Evolutionary conservation across 2,797 vertebrate genomes (phyloP).

Genomic region (Craterocephalus amniculus): DNA sequence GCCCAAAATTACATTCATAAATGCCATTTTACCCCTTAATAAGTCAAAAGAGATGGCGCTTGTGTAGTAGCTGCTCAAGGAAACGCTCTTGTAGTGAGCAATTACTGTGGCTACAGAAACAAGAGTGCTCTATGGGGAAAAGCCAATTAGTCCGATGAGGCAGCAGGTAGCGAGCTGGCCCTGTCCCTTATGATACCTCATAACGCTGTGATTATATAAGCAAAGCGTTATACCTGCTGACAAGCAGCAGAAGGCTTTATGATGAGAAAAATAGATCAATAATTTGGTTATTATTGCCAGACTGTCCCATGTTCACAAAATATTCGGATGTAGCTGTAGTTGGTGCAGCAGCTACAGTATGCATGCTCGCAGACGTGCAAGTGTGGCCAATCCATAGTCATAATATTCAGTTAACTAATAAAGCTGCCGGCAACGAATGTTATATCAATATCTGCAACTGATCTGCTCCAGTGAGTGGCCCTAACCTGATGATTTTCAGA

Average conservation of each 20-base stretch:
- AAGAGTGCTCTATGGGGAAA: slow-evolving; percentile 71
- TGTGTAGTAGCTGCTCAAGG: slow-evolving; percentile 25
- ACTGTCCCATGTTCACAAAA: slow-evolving; percentile 43
- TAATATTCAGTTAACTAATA: slow-evolving; percentile 69
- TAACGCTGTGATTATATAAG: slow-evolving; percentile 62
- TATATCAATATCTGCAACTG: slow-evolving; percentile 71
- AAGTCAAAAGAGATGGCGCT: slow-evolving; percentile 57
- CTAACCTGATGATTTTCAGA: slow-evolving; percentile 66
- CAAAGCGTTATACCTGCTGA: slow-evolving; percentile 37
- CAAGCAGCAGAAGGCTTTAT: slow-evolving; percentile 56
- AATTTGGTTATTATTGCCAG: slow-evolving; percentile 41
- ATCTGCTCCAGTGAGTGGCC: slow-evolving; percentile 55
- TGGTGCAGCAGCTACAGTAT: background rate
- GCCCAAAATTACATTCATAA: slow-evolving; percentile 60
- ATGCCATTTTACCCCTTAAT: slow-evolving; percentile 65
- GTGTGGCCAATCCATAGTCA: slow-evolving; percentile 51
- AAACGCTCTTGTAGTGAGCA: slow-evolving; percentile 61
- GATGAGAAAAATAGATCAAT: slow-evolving; percentile 68
- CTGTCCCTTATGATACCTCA: slow-evolving; percentile 68
- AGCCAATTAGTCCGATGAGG: slow-evolving; percentile 70
- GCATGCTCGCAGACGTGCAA: slow-evolving; percentile 9
- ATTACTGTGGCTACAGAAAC: slow-evolving; percentile 68
- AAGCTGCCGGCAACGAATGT: slow-evolving; percentile 66
- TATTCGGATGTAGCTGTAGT: slow-evolving; percentile 5
- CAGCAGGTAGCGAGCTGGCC: slow-evolving; percentile 67